These are phyloP conservation scores for Phalacrocorax brasilianus DNA, from an alignment of 2,113 vertebrate genomes.

Conservation along the genomic window DNA sequence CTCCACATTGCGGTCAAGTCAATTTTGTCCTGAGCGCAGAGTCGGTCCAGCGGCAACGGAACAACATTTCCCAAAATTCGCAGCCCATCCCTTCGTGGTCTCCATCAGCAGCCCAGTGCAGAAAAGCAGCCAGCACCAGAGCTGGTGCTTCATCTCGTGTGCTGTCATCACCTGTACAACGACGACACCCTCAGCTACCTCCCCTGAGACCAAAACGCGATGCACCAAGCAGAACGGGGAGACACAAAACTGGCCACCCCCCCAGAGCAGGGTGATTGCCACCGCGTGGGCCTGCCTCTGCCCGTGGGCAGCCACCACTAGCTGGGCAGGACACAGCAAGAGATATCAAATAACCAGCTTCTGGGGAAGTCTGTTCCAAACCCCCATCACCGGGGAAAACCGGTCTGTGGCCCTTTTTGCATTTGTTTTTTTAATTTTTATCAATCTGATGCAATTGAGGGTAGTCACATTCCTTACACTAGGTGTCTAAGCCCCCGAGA, in stretches of 20 bases:
- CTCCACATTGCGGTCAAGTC: accelerated
- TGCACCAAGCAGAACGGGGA: accelerated
- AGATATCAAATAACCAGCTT: background rate
- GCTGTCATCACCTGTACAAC: accelerated
- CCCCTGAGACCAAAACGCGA: background rate
- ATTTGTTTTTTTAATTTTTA: background rate
- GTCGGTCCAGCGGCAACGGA: background rate
- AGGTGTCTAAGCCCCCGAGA: background rate
- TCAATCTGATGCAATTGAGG: background rate
- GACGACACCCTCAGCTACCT: accelerated
- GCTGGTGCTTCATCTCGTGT: background rate
- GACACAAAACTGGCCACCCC: background rate
- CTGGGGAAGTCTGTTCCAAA: background rate
- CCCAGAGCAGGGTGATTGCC: background rate
- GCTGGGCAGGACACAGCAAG: background rate
- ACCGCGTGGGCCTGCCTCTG: background rate
- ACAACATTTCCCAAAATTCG: background rate
- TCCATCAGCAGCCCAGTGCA: background rate
- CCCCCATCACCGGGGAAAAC: background rate
- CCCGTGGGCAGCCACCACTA: background rate
- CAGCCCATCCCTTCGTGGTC: background rate
- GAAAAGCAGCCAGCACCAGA: background rate
- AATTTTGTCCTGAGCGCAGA: background rate
- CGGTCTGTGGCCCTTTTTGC: background rate
- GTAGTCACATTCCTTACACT: background rate